Evolutionary conservation across 2,797 vertebrate genomes (phyloP), one percentile per base, ranked within the genome.

Genomic region (Urosaurus nigricauda): DNA sequence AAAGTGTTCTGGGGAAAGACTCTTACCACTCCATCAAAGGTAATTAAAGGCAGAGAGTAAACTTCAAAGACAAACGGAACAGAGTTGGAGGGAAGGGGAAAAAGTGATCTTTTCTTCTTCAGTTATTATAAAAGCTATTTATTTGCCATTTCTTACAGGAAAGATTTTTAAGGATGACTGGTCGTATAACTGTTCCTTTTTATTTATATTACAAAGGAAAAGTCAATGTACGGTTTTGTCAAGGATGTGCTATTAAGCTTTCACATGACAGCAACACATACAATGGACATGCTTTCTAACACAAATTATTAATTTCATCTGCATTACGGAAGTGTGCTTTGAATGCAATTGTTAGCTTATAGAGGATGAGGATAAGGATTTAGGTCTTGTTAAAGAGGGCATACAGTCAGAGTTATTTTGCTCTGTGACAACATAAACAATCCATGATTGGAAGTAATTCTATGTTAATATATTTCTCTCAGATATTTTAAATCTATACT

Each of bases 31-130:
- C 94, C 90, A 95, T 96, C 95, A 97, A 95, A 96, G 88, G 91
- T 95, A 97, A 97, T 96, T 96, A 97, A 96, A 95, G 37, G 87
- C n/a, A 75, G 85, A 94, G 91, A 94, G 78, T 73, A 94, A 96
- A 97, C 95, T 96, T 97, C 95, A 97, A 97, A 96, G 95, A 93
- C 87, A 91, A 95, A 87, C 91, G 90, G 86, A 93, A 95, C 92
- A 92, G 84, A 92, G 95, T 87, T 0, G 0, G 74, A 60, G 0
- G 4, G 0, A 83, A 1, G 83, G 0, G 83, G 53, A 88, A 88
- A 84, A 93, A 94, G 88, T 87, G 68, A 89, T 89, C 37, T 74
- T 88, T 91, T 93, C 17, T 89, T 92, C 93, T 95, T 84, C 79
- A 83, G 91, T 94, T 95, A 93, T 93, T 94, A 58, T 47, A 89